A percentile compares a stretch with the other conserved stretches of the same genome.
Evolutionary conservation across 2,888 invertebrate species (phyloP).

Genomic region (Pachydiplax longipennis): DNA sequence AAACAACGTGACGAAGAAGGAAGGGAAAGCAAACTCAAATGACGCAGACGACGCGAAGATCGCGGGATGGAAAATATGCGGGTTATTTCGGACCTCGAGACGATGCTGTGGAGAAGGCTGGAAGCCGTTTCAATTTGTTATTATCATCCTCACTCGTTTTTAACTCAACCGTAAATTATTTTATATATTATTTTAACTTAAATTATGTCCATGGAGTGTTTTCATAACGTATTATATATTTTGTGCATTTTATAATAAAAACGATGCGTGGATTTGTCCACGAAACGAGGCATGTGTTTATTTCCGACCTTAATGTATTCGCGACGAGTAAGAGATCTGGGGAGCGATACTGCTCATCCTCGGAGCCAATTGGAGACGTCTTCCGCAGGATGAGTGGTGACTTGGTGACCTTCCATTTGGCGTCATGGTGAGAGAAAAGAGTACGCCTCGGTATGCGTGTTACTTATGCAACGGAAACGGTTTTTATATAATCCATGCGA

Average conservation of each 20-base stretch:
- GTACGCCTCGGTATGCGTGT: no score
- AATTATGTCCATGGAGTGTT: slow-evolving; percentile 1
- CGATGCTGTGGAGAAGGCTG: not conserved
- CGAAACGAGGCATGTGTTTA: not conserved
- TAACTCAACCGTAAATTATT: not conserved
- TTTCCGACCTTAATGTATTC: no score
- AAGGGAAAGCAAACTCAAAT: not conserved
- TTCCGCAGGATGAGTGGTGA: no score
- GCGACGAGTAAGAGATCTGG: no score
- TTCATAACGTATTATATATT: not conserved
- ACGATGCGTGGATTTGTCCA: not conserved
- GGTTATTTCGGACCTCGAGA: not conserved
- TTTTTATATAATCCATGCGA: no score
- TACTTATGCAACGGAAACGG: no score
- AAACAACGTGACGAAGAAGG: not conserved
- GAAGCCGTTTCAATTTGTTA: not conserved
- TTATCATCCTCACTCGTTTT: not conserved
- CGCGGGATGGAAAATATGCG: not conserved
- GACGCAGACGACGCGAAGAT: not conserved
- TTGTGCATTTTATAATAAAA: not conserved
- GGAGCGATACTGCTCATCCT: no score
- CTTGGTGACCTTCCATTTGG: no score
- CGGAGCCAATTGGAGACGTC: no score
- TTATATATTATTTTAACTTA: not conserved
- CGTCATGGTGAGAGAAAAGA: no score